Evolutionary conservation across 1,140 invertebrate genomes (phyloP).

Genomic region (Ditylenchus dipsaci): DNA sequence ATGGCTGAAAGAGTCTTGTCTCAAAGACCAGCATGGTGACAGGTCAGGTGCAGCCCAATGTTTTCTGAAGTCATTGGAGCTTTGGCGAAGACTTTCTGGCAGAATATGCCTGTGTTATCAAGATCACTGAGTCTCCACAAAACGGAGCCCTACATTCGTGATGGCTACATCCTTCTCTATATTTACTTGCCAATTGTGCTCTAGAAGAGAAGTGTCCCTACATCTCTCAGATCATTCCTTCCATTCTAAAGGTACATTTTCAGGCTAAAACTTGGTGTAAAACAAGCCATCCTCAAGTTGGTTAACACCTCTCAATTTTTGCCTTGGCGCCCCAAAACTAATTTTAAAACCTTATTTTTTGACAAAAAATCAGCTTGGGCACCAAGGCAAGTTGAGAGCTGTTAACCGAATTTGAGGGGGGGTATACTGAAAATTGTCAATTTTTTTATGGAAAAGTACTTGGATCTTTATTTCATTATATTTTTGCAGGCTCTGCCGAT

Average conservation of each 20-base stretch:
- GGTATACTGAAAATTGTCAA: no score
- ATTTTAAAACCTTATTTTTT: no score
- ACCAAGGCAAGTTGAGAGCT: no score
- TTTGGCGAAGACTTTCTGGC: slow-evolving; percentile 84
- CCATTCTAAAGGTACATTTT: slow-evolving; percentile 75
- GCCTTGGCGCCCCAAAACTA: no score
- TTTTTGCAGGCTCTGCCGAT: slow-evolving; percentile 75
- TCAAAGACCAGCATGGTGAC: slow-evolving; percentile 92
- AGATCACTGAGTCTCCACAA: slow-evolving; percentile 75
- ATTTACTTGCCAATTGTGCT: slow-evolving; percentile 98
- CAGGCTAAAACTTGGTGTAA: no score
- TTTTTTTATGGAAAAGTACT: background rate
- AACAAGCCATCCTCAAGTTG: no score
- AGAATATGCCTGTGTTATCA: slow-evolving; percentile 95
- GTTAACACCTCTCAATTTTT: no score
- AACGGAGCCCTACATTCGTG: slow-evolving; percentile 92
- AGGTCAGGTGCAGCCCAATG: slow-evolving; percentile 93
- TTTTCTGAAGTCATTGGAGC: slow-evolving; percentile 79
- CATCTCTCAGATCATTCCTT: slow-evolving; percentile 93
- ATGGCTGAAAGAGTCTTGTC: slow-evolving; percentile 96
- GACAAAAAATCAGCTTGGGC: no score
- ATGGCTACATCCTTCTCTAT: slow-evolving; percentile 99
- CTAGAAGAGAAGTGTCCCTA: slow-evolving; percentile 89
- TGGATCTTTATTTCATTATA: slow-evolving; percentile 2
- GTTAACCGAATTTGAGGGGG: no score